Percentiles rank a stretch among this genome's conserved stretches.
phyloP scores from a whole-genome alignment of 2,888 invertebrate species.

The Nemoura dubitans region DNA sequence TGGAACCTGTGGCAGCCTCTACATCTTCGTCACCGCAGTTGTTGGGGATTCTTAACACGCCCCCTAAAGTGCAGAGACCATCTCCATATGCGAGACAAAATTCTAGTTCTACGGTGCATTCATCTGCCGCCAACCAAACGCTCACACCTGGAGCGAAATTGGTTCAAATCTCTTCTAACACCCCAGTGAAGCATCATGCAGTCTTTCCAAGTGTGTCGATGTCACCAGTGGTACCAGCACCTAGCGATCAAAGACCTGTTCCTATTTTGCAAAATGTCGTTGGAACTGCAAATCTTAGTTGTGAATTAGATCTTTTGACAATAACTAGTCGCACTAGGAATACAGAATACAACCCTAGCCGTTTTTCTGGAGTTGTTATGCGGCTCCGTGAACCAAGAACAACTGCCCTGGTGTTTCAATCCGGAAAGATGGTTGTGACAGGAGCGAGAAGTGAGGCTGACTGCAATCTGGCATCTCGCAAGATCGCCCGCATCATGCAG shows the following conservation, averaged over 20 bases:
- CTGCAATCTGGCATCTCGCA: constrained; percentile 78
- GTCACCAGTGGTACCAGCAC: constrained; percentile 89
- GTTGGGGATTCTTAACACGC: constrained; percentile 30
- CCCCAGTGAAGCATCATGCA: constrained; percentile 16
- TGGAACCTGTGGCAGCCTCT: neutral
- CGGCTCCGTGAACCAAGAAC: constrained; percentile 81
- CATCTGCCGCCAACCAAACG: neutral
- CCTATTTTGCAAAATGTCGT: constrained; percentile 92
- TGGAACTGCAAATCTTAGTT: constrained; percentile 78
- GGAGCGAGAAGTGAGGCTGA: constrained; percentile 82
- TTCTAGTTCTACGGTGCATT: neutral
- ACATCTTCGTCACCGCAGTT: constrained; percentile 30
- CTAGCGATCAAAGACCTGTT: constrained; percentile 91
- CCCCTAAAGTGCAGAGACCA: constrained; percentile 18
- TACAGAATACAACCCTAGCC: constrained; percentile 83
- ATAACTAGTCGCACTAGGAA: constrained; percentile 83
- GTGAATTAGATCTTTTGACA: constrained; percentile 74
- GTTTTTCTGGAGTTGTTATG: constrained; percentile 87
- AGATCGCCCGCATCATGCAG: constrained; percentile 84
- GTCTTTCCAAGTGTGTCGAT: constrained; percentile 56
- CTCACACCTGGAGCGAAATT: neutral
- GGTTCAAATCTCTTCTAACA: neutral
- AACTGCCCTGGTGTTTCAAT: constrained; percentile 78
- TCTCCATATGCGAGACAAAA: neutral
- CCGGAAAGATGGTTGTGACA: constrained; percentile 85